Percentiles rank a stretch among this genome's conserved stretches.
These are phyloP conservation scores for Chesias legatella DNA, from an alignment of 2,888 invertebrate species.

Conservation along the genomic window DNA sequence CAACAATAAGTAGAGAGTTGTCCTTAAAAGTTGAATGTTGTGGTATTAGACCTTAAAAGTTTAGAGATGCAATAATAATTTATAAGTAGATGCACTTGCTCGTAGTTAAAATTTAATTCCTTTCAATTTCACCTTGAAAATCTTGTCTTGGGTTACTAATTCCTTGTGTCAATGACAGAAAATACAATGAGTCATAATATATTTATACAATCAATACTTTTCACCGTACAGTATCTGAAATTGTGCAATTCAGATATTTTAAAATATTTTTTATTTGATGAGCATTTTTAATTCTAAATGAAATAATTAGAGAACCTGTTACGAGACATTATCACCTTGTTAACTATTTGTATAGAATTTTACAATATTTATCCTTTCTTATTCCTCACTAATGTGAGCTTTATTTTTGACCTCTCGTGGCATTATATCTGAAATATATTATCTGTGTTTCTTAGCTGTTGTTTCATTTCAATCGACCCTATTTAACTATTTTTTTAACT, in stretches of 20 bases:
- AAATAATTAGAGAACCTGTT: constrained; percentile 23
- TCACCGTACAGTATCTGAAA: too few relatives aligned
- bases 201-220: too few relatives aligned
- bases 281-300: too few relatives aligned
- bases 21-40: constrained; percentile 48
- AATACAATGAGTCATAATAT: too few relatives aligned
- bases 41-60: constrained; percentile 54
- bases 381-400: constrained; percentile 67
- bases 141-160: too few relatives aligned
- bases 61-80: constrained; percentile 76
- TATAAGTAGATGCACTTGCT: constrained; percentile 72
- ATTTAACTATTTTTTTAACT: too few relatives aligned
- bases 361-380: constrained; percentile 70
- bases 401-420: constrained; percentile 77
- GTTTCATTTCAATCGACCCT: constrained; percentile 56
- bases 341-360: constrained; percentile 78
- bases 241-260: too few relatives aligned
- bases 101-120: constrained; percentile 37
- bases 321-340: constrained; percentile 63
- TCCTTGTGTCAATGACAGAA: too few relatives aligned
- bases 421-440: constrained; percentile 78
- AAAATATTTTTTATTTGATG: too few relatives aligned
- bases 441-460: constrained; percentile 71
- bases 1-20: constrained; percentile 35
- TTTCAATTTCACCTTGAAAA: constrained; percentile 1